Percentiles rank a stretch among this genome's conserved stretches.
These are phyloP conservation scores for Pomatostomus ruficeps DNA, from an alignment of 2,113 vertebrate species.

Conservation along the genomic window DNA sequence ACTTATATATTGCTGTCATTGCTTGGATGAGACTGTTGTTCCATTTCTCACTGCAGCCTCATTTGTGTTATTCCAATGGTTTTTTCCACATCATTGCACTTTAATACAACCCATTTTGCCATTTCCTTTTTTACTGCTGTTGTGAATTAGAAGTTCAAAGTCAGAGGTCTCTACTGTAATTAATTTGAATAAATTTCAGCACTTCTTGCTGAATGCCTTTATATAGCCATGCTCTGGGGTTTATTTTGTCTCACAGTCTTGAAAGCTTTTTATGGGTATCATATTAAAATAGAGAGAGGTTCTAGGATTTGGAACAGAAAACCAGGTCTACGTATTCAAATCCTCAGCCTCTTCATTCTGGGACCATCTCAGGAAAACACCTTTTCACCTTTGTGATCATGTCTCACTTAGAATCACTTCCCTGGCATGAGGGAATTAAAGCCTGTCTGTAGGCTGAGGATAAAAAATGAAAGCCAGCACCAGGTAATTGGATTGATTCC, in stretches of 20 bases:
- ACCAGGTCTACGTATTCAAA: not conserved
- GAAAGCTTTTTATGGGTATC: not conserved
- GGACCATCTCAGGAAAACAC: not conserved
- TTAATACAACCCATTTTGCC: constrained; percentile 61
- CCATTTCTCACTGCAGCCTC: not conserved
- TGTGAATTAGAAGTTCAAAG: constrained; percentile 60
- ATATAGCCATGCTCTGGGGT: not conserved
- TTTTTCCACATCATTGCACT: constrained; percentile 64
- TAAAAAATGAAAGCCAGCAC: not conserved
- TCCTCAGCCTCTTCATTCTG: not conserved
- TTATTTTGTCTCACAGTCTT: not conserved
- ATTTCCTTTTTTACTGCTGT: constrained; percentile 57
- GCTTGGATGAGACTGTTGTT: constrained; percentile 1
- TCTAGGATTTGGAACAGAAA: not conserved
- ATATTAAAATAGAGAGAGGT: not conserved
- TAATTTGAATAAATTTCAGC: constrained; percentile 67
- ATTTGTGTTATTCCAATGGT: not conserved
- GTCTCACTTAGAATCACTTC: not conserved
- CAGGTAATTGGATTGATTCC: not conserved
- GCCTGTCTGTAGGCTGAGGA: not conserved
- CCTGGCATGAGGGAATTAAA: not conserved
- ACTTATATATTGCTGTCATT: not conserved
- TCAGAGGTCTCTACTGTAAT: constrained; percentile 59
- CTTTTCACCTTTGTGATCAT: not conserved
- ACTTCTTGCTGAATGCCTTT: constrained; percentile 17